Conservation (phyloP, 2,113 vertebrate species). For the Otus sunia region DNA sequence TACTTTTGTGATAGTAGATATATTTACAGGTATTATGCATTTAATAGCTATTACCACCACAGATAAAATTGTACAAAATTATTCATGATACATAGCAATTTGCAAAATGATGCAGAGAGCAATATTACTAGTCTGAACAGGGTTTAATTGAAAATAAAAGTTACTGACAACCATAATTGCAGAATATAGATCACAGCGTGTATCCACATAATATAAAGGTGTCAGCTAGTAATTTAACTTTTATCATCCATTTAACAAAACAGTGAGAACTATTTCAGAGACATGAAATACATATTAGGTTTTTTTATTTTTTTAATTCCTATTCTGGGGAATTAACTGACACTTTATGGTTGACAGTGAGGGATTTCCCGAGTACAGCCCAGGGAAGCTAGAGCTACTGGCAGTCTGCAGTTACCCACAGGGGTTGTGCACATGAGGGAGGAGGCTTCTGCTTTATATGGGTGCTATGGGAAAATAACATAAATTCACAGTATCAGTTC, state of each 20-base stretch:
- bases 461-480: neutral
- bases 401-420: neutral
- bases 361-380: neutral
- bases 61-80: conserved; percentile 37
- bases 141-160: conserved; percentile 61
- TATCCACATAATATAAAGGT: conserved; percentile 36
- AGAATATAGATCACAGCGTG: conserved; percentile 25
- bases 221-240: conserved; percentile 49
- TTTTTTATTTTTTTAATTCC: neutral
- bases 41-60: conserved; percentile 39
- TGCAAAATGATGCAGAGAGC: conserved; percentile 40
- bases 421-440: neutral
- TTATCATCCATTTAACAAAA: conserved; percentile 44
- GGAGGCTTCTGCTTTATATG: neutral
- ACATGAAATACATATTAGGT: neutral
- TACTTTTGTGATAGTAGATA: neutral
- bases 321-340: neutral
- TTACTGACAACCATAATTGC: conserved; percentile 56
- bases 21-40: conserved; percentile 47
- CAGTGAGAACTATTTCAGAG: neutral
- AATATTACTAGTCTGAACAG: conserved; percentile 27
- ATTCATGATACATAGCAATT: conserved; percentile 58
- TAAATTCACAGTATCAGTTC: neutral
- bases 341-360: neutral
- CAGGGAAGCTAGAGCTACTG: neutral